phyloP scores from a whole-genome alignment of 1,140 invertebrate species.

The Aphaenogaster rudis region DNA sequence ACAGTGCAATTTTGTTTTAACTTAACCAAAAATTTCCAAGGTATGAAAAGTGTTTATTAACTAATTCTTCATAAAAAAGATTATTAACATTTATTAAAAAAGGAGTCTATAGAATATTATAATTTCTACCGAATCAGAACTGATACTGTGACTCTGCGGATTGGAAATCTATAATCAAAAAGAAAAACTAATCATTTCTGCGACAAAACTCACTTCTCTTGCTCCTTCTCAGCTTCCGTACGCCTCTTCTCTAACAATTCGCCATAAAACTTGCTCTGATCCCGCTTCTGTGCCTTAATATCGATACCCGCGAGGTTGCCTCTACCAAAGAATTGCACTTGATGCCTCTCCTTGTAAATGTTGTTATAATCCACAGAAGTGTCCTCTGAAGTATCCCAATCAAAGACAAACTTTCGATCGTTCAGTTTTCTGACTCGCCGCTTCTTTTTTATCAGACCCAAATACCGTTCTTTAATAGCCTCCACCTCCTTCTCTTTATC shows the following conservation, averaged over 20 bases:
- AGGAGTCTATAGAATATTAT: not conserved
- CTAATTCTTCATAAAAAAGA: too few species aligned
- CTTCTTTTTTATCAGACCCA: conserved; percentile 98
- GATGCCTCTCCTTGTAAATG: conserved; percentile 98
- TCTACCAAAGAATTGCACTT: conserved; percentile 98
- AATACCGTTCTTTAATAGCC: conserved; percentile 97
- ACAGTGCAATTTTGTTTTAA: not conserved
- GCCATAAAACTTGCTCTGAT: conserved; percentile 99
- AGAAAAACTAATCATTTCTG: not conserved
- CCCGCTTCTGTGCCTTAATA: conserved; percentile 98
- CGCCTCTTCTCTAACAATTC: conserved; percentile 97
- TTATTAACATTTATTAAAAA: too few species aligned
- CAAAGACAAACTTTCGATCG: conserved; percentile 99
- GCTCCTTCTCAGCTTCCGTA: conserved; percentile 98
- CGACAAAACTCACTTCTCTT: conserved; percentile 92
- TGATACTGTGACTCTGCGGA: not conserved
- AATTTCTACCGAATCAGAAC: not conserved
- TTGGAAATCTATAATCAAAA: not conserved
- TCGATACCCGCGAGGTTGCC: conserved; percentile 99
- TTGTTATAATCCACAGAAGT: conserved; percentile 99
- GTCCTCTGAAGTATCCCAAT: conserved; percentile 99
- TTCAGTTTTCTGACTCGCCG: conserved; percentile 96
- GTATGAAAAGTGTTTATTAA: too few species aligned
- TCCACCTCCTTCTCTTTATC: conserved; percentile 97
- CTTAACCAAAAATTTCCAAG: not conserved